Evolutionary conservation across 1,140 invertebrate genomes (phyloP).

Genomic region (Tetragnatha versicolor): DNA sequence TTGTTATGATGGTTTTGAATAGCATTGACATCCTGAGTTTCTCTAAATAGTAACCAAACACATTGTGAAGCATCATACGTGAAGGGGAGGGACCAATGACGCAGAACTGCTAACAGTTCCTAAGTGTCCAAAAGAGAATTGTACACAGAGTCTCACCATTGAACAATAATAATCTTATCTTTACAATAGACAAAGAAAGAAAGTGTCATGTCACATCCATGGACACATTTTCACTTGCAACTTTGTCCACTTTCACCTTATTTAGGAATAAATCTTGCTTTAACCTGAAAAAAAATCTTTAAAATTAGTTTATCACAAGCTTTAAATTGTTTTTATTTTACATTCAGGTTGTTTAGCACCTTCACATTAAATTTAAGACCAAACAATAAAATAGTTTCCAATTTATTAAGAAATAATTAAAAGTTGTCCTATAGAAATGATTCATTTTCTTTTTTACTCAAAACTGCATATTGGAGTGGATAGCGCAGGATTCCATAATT

Average conservation of each 20-base stretch:
- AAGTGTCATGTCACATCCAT: constrained; percentile 53
- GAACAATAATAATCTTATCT: not conserved
- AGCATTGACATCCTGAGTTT: constrained; percentile 28
- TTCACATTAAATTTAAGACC: too few species aligned
- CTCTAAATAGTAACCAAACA: constrained; percentile 29
- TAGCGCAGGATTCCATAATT: too few species aligned
- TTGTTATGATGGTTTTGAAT: constrained; percentile 12
- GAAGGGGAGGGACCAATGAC: not conserved
- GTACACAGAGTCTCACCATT: constrained; percentile 28
- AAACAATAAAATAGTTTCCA: too few species aligned
- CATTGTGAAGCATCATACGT: constrained; percentile 52
- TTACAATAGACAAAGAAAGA: constrained; percentile 12
- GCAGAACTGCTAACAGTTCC: constrained; percentile 13
- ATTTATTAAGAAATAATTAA: too few species aligned
- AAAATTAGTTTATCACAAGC: not conserved
- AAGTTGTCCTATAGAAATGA: too few species aligned
- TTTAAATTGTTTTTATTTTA: too few species aligned
- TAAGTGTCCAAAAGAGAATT: constrained; percentile 28
- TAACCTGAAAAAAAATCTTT: not conserved
- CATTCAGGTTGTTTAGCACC: too few species aligned
- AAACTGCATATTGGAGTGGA: too few species aligned
- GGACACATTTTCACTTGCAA: constrained; percentile 43
- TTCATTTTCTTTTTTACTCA: too few species aligned
- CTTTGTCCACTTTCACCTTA: constrained; percentile 50
- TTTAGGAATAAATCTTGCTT: constrained; percentile 42